phyloP scores from a whole-genome alignment of 2,113 vertebrate species.

The Anguilla rostrata region DNA sequence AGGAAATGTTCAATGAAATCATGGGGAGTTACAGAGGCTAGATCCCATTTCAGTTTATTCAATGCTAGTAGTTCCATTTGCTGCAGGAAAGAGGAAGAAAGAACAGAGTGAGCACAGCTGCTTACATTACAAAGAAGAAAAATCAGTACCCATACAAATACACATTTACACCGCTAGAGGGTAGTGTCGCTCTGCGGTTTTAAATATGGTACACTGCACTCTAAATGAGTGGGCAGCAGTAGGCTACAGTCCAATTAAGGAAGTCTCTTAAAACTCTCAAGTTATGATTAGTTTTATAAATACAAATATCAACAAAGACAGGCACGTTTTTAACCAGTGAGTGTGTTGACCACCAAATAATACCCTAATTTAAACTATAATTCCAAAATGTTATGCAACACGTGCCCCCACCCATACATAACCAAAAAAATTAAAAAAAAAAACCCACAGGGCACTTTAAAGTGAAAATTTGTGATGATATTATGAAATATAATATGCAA shows the following conservation, averaged over 20 bases:
- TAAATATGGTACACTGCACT: not conserved
- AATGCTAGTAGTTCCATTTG: conserved; percentile 95
- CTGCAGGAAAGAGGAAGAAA: conserved; percentile 65
- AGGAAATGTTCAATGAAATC: conserved; percentile 99
- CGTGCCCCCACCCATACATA: too few relatives aligned
- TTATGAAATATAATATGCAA: not conserved
- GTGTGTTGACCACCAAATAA: not conserved
- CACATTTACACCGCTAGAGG: conserved; percentile 43
- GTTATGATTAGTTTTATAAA: not conserved
- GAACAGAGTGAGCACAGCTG: conserved; percentile 25
- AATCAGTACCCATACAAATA: not conserved
- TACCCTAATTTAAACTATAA: not conserved
- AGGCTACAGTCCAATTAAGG: not conserved
- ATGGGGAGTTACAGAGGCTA: conserved; percentile 93
- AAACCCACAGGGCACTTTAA: too few relatives aligned
- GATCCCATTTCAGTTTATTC: conserved; percentile 97
- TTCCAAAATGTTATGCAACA: not conserved
- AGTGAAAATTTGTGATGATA: too few relatives aligned
- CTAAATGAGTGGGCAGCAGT: not conserved
- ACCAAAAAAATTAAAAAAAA: too few relatives aligned
- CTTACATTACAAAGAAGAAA: not conserved
- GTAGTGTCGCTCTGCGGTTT: conserved; percentile 27
- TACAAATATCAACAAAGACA: not conserved
- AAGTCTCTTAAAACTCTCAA: not conserved
- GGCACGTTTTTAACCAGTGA: not conserved